phyloP scores from a whole-genome alignment of 2,113 vertebrate genomes.

The Lasiurus cinereus region DNA sequence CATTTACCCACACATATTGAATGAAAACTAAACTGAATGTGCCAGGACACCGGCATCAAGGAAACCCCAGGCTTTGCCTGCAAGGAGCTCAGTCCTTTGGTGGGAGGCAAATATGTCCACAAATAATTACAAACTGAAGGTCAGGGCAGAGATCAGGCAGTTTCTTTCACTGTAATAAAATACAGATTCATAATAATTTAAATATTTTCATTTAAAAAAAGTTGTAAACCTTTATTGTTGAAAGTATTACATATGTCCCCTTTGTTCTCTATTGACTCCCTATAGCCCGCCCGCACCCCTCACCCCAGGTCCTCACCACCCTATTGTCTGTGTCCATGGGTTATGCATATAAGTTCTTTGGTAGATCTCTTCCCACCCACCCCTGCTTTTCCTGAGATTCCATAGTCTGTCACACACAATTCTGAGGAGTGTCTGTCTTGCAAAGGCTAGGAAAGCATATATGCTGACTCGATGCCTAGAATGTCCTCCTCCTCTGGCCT shows the following conservation, averaged over 20 bases:
- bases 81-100: background rate
- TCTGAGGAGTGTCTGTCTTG: background rate
- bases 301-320: no score
- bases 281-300: no score
- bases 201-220: background rate
- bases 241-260: no score
- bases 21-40: background rate
- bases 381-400: no score
- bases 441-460: background rate
- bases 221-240: no score
- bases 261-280: no score
- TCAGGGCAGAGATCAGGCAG: background rate
- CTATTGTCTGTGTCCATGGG: no score
- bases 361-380: no score
- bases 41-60: background rate
- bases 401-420: background rate
- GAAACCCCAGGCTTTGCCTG: background rate
- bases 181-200: background rate
- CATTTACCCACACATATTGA: background rate
- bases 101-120: background rate
- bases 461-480: background rate
- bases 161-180: slow-evolving; percentile 43
- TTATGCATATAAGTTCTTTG: no score
- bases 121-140: slow-evolving; percentile 17
- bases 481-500: background rate